Evolutionary conservation across 2,888 invertebrate species (phyloP), one percentile per base, ranked within the genome.

Genomic region (Drosophila subquinaria): DNA sequence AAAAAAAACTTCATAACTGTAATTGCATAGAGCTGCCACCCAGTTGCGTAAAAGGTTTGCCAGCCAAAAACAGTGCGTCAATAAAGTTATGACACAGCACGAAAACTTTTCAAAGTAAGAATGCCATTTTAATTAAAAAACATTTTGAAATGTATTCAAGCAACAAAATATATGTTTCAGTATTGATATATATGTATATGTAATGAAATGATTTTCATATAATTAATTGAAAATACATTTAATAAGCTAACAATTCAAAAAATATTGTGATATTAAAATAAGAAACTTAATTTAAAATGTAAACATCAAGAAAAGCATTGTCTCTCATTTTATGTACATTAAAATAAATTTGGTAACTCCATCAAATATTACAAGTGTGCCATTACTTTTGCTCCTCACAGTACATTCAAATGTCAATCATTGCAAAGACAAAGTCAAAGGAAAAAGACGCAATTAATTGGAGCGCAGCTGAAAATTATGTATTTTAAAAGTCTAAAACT

Each of bases 1-100:
- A 33, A 20, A 9, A 42, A 3, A 33, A 33, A 17, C 0, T 35
- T 35, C 20, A 13, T 59, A 51, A 60, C 50, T 60, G 60, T 60
- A 33, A 33, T n/a, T 50, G 33, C 8, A 15, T 2, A 4, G 50
- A 4, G 60, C 50, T 60, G 60, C 60, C 60, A 51, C 40, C 30
- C 13, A 40, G 60, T 36, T 59, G 20, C 17, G 1, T 20, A 13
- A 51, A 20, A 35, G 50, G 35, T 30, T 43, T 8, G 17, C 17
- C 4, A 11, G 17, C 4, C 4, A 8, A n/a, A 38, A 4, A 30
- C 8, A 15, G 10, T 47, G n/a, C 9, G 4, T 9, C 47, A 27
- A 15, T 10, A 9, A 30, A 47, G 8, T 47, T 9, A 3, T 9
- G n/a, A 8, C 20, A n/a, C 27, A 45, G 4, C 13, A 11, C 4